Evolutionary conservation across 1,140 invertebrate genomes (phyloP).

Genomic region (Portunus trituberculatus): DNA sequence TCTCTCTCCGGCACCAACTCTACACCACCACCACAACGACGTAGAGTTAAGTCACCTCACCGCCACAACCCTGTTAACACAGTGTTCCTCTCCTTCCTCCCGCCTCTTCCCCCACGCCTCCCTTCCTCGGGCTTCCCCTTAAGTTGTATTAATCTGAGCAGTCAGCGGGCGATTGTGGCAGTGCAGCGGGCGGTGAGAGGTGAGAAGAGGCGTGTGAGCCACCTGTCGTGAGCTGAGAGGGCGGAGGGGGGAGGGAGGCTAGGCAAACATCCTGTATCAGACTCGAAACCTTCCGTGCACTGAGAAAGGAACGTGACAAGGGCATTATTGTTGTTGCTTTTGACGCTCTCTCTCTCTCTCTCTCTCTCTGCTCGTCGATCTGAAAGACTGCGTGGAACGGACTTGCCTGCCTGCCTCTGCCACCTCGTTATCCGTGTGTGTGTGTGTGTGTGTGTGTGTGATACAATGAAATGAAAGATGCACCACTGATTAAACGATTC

Average conservation of each 20-base stretch:
- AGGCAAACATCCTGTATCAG: background rate
- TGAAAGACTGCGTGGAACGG: background rate
- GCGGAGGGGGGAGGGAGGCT: background rate
- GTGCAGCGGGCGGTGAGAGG: background rate
- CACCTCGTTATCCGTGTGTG: conserved; percentile 14
- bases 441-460: conserved; percentile 39
- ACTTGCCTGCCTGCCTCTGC: background rate
- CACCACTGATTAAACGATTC: background rate
- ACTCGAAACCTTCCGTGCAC: background rate
- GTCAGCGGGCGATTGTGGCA: background rate
- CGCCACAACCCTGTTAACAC: background rate
- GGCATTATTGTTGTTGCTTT: background rate
- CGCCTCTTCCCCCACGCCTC: background rate
- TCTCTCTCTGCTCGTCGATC: background rate
- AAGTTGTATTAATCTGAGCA: conserved; percentile 23
- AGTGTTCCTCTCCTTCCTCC: background rate
- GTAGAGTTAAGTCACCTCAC: background rate
- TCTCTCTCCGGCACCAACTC: background rate
- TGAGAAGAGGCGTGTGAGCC: conserved; percentile 16
- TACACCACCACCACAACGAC: background rate
- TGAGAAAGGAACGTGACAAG: background rate
- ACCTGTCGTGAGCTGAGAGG: background rate
- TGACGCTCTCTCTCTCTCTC: conserved; percentile 4
- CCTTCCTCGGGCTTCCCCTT: background rate
- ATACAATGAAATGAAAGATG: background rate